These are phyloP conservation scores for Hippocampus zosterae DNA, from an alignment of 2,113 vertebrate species.

Conservation along the genomic window DNA sequence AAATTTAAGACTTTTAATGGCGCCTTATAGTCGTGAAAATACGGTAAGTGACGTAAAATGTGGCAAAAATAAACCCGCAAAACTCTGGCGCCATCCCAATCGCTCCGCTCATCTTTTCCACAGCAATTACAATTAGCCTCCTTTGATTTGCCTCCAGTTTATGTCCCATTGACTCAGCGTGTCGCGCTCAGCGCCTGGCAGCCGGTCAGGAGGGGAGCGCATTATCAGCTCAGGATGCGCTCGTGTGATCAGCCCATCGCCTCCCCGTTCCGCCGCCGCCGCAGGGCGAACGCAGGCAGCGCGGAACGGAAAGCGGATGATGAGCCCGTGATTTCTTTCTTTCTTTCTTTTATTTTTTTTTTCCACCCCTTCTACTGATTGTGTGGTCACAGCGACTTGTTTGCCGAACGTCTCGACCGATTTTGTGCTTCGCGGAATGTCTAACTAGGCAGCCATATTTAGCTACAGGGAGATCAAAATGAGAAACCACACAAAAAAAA, in stretches of 20 bases:
- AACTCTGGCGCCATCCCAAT: neutral
- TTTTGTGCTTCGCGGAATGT: neutral
- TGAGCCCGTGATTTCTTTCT: neutral
- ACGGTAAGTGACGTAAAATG: too few relatives aligned
- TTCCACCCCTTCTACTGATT: neutral
- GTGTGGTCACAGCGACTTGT: neutral
- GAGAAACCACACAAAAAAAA: neutral
- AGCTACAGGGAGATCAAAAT: neutral
- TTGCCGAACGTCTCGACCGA: neutral
- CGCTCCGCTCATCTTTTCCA: conserved; percentile 10
- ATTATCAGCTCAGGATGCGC: neutral
- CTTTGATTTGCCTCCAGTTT: conserved; percentile 54
- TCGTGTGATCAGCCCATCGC: neutral
- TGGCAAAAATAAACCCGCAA: neutral
- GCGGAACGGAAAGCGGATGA: neutral
- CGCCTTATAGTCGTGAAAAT: too few relatives aligned
- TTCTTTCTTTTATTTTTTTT: too few relatives aligned
- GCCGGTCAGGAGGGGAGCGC: neutral
- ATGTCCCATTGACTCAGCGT: conserved; percentile 33
- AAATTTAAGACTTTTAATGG: too few relatives aligned
- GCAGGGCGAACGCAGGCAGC: neutral
- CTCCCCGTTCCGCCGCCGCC: neutral
- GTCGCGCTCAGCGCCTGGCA: neutral
- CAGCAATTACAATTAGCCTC: conserved; percentile 55
- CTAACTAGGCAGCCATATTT: neutral